phyloP scores from a whole-genome alignment of 2,888 invertebrate species.

The Dryobotodes eremita region DNA sequence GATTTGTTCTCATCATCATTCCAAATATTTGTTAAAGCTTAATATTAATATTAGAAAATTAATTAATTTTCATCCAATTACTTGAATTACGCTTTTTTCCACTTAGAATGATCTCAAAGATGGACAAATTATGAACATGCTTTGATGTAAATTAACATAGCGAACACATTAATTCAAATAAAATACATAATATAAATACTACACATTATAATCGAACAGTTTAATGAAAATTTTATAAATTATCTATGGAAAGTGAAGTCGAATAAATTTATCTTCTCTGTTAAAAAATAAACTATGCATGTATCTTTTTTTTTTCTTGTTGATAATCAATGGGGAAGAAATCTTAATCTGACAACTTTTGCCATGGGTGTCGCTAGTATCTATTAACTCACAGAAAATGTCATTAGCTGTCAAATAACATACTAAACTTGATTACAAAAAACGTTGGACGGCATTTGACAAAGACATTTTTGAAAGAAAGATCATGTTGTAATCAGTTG shows the following conservation, averaged over 20 bases:
- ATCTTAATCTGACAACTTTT: not conserved
- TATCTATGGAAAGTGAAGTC: not conserved
- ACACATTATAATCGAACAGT: not conserved
- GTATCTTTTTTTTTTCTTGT: too few species aligned
- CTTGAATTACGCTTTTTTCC: not conserved
- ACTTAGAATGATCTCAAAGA: not conserved
- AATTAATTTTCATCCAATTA: not conserved
- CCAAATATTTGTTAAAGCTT: not conserved
- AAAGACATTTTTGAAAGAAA: not conserved
- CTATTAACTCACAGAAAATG: not conserved
- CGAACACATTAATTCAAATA: not conserved
- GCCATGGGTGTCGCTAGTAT: not conserved
- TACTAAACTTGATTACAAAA: not conserved
- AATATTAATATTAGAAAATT: not conserved
- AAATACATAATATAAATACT: constrained; percentile 4
- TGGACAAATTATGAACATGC: not conserved
- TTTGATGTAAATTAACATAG: not conserved
- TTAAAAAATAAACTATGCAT: not conserved
- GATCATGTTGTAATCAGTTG: not conserved
- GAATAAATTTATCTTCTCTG: not conserved
- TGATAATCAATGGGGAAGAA: not conserved
- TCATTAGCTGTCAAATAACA: not conserved
- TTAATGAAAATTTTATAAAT: not conserved
- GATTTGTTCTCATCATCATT: not conserved
- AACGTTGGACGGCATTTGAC: not conserved